phyloP scores from a whole-genome alignment of 2,888 invertebrate species.

The Reticulitermes lucifugus region DNA sequence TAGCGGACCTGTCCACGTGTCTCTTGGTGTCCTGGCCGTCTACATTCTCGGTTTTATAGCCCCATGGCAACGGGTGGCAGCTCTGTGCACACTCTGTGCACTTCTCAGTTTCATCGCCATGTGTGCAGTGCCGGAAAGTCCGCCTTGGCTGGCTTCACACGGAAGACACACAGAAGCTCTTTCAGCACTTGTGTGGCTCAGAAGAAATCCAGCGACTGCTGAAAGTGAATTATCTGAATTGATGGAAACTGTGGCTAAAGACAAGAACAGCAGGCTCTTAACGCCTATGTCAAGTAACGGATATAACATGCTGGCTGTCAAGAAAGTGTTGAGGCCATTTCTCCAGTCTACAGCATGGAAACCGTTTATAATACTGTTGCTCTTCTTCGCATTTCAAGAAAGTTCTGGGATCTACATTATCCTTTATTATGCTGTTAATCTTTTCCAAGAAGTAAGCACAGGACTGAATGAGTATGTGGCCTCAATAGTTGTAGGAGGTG shows the following conservation, averaged over 20 bases:
- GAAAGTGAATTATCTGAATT: conserved; percentile 74
- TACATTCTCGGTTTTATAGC: conserved; percentile 76
- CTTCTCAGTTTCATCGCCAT: conserved; percentile 70
- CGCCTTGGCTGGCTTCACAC: conserved; percentile 74
- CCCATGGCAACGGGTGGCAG: conserved; percentile 75
- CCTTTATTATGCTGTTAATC: conserved; percentile 77
- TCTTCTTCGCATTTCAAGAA: conserved; percentile 78
- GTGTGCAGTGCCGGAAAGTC: conserved; percentile 77
- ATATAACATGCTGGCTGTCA: not conserved
- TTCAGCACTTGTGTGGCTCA: conserved; percentile 73
- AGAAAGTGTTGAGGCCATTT: conserved; percentile 58
- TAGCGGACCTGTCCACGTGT: conserved; percentile 77
- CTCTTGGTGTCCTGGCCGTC: conserved; percentile 77
- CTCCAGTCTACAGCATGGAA: conserved; percentile 72
- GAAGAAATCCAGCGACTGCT: conserved; percentile 72
- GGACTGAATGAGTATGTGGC: conserved; percentile 75
- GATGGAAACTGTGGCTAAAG: conserved; percentile 5
- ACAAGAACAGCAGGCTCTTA: conserved; percentile 38
- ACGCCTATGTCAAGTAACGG: not conserved
- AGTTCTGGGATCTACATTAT: conserved; percentile 80
- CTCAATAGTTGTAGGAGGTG: conserved; percentile 76
- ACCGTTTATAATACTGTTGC: conserved; percentile 74
- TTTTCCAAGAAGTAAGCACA: conserved; percentile 76
- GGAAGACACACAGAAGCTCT: conserved; percentile 70
- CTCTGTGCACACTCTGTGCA: conserved; percentile 72